Base-by-base conservation (phyloP, 2,888 invertebrate genomes). In the Isoperla grammatica region DNA sequence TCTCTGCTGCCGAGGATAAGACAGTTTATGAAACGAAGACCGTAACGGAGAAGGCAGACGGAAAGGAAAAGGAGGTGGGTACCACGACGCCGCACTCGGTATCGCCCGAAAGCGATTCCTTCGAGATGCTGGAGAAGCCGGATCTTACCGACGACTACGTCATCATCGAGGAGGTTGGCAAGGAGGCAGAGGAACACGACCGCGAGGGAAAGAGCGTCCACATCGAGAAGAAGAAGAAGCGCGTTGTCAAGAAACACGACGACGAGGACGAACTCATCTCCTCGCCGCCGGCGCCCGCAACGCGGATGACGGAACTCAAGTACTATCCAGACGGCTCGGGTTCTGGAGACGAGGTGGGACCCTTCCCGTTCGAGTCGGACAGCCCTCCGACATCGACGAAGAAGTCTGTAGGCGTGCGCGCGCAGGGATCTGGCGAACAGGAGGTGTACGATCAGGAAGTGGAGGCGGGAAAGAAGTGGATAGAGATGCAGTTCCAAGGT, bases 121-220 rank as follows among this genome's bases (percentile, higher is more conserved):
- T 92, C 72, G 92, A 92, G 79, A 82, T 92, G 79, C 78, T 92
- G 1, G 91, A 92, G 67, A 90, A 90, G 70, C 90, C 91, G 1
- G 89, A 89, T 69, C 83, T 91, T 66, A 87, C 89, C 66, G 92
- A 92, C 69, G 91, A 92, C 68, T 91, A 91, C 70, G 89, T 92
- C 0, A 89, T 91, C 0, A 87, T 91, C 64, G 91, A 91, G 75
- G 92, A 92, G 73, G 90, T 92, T 1, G 91, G 88, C 1, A 88
- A 86, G 71, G 91, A 92, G 76, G 91, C 91, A 0, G 83, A 86
- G 67, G 92, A 92, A 75, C 84, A 82, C 60, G 91, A 91, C 68
- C 78, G 84, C 2, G 91, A 91, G 74, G 91, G 91, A 0, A 88
- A 90, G 76, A 88, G 90, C 71, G 80, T 91, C 12, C 78, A 80